A percentile compares a stretch with the other conserved stretches of the same genome.
These are phyloP conservation scores for Tethea ocularis DNA, from an alignment of 2,888 invertebrate species.

Conservation along the genomic window DNA sequence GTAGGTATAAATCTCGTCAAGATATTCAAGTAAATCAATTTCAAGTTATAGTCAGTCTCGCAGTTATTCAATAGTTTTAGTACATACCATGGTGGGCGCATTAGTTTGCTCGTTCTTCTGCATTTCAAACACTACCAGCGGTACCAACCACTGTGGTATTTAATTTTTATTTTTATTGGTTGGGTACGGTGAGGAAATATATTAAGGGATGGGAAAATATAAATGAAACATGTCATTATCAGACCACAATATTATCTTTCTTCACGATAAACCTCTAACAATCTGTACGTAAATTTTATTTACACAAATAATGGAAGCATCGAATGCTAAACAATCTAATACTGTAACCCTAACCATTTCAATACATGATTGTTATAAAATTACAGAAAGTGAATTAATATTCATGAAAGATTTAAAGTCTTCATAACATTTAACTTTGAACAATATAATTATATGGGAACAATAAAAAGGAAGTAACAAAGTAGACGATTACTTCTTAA, in stretches of 20 bases:
- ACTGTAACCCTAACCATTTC: constrained; percentile 57
- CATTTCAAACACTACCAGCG: too few species aligned
- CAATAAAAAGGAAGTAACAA: neutral
- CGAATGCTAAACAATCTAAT: constrained; percentile 69
- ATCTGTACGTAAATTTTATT: constrained; percentile 72
- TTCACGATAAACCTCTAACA: constrained; percentile 73
- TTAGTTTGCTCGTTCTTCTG: too few species aligned
- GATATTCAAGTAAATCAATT: too few species aligned
- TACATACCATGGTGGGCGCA: too few species aligned
- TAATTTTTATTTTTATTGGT: too few species aligned
- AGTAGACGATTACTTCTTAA: neutral
- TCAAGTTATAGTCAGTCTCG: too few species aligned
- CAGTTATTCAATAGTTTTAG: too few species aligned
- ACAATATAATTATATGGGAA: neutral
- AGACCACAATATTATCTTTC: constrained; percentile 74
- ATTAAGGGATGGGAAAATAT: constrained; percentile 6
- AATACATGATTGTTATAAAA: constrained; percentile 12
- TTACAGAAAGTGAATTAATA: constrained; percentile 6
- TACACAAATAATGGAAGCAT: constrained; percentile 78
- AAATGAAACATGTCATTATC: constrained; percentile 56
- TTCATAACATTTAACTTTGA: constrained; percentile 15
- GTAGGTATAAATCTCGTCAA: too few species aligned
- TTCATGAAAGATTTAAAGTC: constrained; percentile 11
- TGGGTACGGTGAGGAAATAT: too few species aligned
- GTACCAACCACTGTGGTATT: too few species aligned